Conservation (phyloP, 2,113 vertebrate species). For the Dunckerocampus dactyliophorus region DNA sequence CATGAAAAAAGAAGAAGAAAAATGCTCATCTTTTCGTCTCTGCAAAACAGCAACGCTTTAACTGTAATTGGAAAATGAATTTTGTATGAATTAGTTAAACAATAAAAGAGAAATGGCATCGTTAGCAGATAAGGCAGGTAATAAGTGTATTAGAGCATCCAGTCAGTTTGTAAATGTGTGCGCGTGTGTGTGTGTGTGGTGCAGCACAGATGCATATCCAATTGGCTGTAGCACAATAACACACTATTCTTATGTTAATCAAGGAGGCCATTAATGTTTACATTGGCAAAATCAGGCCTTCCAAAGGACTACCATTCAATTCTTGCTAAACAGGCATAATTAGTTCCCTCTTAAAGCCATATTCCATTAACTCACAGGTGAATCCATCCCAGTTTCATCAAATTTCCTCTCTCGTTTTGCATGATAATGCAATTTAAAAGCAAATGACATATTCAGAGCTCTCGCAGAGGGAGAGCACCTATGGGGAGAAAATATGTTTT, state of each 20-base stretch:
- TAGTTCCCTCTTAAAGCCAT: slow-evolving; percentile 78
- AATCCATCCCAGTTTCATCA: slow-evolving; percentile 74
- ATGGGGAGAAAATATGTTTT: slow-evolving; percentile 34
- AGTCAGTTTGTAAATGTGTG: slow-evolving; percentile 16
- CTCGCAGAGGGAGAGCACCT: slow-evolving; percentile 44
- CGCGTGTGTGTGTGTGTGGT: slow-evolving; percentile 35
- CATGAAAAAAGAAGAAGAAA: slow-evolving; percentile 3
- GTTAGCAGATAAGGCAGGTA: slow-evolving; percentile 71
- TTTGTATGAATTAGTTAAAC: slow-evolving; percentile 60
- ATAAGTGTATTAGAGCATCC: slow-evolving; percentile 69
- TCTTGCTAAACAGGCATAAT: slow-evolving; percentile 73
- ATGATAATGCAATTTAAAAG: slow-evolving; percentile 78
- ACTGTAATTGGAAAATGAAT: slow-evolving; percentile 64
- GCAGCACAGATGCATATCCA: slow-evolving; percentile 73
- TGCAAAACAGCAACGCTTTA: slow-evolving; percentile 49
- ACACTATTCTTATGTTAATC: slow-evolving; percentile 78
- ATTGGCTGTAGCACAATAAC: slow-evolving; percentile 71
- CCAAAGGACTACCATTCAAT: slow-evolving; percentile 71
- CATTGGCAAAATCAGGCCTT: slow-evolving; percentile 69
- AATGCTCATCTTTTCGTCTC: not conserved
- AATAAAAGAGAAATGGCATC: slow-evolving; percentile 57
- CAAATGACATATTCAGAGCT: slow-evolving; percentile 71
- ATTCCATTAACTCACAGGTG: slow-evolving; percentile 79
- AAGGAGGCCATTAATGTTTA: slow-evolving; percentile 81
- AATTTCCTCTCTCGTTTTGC: slow-evolving; percentile 71